A percentile compares a stretch with the other conserved stretches of the same genome.
Evolutionary conservation across 2,797 vertebrate genomes (phyloP).

Genomic region (Hypotaenidia okinawae): DNA sequence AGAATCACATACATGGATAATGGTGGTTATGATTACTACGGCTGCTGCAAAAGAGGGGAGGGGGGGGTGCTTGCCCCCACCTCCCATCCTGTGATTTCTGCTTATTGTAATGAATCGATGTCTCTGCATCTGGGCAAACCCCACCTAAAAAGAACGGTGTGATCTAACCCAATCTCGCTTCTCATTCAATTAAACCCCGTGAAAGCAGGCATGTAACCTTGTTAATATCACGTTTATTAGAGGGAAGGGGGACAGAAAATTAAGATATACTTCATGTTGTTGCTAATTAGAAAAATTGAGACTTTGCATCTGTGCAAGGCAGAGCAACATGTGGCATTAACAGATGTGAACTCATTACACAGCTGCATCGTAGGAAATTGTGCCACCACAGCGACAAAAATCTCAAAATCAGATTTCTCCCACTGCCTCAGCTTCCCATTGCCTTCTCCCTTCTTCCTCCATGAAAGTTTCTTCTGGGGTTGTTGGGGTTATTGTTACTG

Average conservation of each 20-base stretch:
- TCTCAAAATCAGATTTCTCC: conserved; percentile 69
- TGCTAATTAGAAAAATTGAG: conserved; percentile 87
- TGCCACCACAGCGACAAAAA: conserved; percentile 57
- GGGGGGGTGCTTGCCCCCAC: neutral
- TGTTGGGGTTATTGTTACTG: neutral
- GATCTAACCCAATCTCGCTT: conserved; percentile 76
- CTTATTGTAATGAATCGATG: neutral
- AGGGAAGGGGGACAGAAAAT: conserved; percentile 82
- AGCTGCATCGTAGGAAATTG: conserved; percentile 77
- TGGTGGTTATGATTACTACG: neutral
- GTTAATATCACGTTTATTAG: conserved; percentile 85
- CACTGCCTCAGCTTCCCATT: neutral
- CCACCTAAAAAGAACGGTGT: conserved; percentile 35
- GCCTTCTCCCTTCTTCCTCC: neutral
- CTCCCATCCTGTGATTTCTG: neutral
- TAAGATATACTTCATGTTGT: conserved; percentile 84
- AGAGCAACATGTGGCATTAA: conserved; percentile 83
- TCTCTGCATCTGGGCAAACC: conserved; percentile 42
- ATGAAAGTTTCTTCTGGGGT: neutral
- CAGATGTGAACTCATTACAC: conserved; percentile 85
- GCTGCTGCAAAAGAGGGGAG: neutral
- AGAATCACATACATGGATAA: neutral
- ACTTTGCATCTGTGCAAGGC: conserved; percentile 82
- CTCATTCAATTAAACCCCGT: conserved; percentile 79
- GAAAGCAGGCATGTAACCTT: conserved; percentile 80